Base-by-base conservation (phyloP, 2,888 invertebrate genomes). In the Ctenicera cuprea region DNA sequence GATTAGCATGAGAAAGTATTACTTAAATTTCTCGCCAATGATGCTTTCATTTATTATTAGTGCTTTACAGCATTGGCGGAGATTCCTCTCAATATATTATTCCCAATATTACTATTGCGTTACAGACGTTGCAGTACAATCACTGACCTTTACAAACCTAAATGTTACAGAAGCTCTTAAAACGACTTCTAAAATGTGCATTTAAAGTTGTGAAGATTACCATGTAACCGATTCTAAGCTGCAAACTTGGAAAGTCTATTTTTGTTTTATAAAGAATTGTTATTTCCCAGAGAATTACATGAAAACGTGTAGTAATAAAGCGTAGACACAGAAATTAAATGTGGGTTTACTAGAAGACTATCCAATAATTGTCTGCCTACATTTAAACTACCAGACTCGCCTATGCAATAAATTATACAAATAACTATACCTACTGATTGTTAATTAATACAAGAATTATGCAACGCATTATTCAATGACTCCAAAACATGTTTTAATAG, bases 111-210 rank as follows among this genome's bases (percentile, higher is more conserved):
- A 12, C 33, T 16, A 57, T 38, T 59, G 57, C 57, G 52, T 52
- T 52, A 26, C 12, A 22, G 57, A 20, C 30, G 11, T 11, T 37
- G 38, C 59, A 59, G 37, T 59, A 59, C 59, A 59, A 59, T 59
- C 59, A 38, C 59, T 59, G 59, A 59, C 59, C 59, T 59, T 59
- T 59, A 59, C 2, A 38, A 16, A 57, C 11, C 18, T 33, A 59
- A 37, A 59, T 37, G 57, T 14, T 57, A 22, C 57, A 57, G 57
- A 33, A 57, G 37, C 38, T 59, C 20, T 4, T 18, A 16, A 18
- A 48, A 18, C 48, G 48, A 8, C 48, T 48, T 18, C 18, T 18
- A 48, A 48, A 48, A n/a, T 14, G 41, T 41, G n/a, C 41, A 41
- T 14, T n/a, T 8, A 0, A 41, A 14, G 7, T 14, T 41, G 38